Evolutionary conservation across 2,113 vertebrate species (phyloP), one percentile per base, ranked within the genome.

Genomic region (Hippolais icterina): DNA sequence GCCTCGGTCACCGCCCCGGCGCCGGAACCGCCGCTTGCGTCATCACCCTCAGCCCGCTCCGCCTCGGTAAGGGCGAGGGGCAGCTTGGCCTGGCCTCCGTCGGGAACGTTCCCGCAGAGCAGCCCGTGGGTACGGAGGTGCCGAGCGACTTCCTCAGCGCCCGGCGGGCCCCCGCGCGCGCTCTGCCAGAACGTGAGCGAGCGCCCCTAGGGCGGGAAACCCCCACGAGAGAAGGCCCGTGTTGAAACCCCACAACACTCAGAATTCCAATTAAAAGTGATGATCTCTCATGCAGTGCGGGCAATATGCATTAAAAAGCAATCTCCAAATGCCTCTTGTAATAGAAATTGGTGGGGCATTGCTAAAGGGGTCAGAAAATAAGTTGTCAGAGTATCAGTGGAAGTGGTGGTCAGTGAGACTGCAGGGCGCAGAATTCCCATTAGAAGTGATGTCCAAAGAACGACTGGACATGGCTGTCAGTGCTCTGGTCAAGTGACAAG

Each of bases 11-110:
- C 87, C 87, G 69, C 87, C 87, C 77, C 53, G 61, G 69, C 87
- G 87, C 87, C 78, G 87, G 87, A 89, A 89, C 78, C 53, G n/a
- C 69, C 46, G 28, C n/a, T 10, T 15, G 69, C 78, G 87, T 89
- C 87, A 82, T 81, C 87, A 82, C 15, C 24, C 46, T n/a, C 78
- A 66, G 59, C 27, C 31, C 44, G 44, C 33, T 72, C 33, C 53
- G 39, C 60, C 28, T 60, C 24, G 53, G 61, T 82, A 20, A 60
- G 53, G 87, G 78, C 33, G 5, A 1, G 3, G 44, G 42, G 10
- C 1, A 2, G 1, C 8, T 8, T 12, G 42, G 59, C 18, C 10
- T 4, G 2, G 59, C 12, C 18, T 27, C 11, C 5, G 18, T 5
- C 23, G 52, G 68, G 68, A 35, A 0, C 12, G 15, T 31, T 17